Evolutionary conservation across 2,113 vertebrate genomes (phyloP), one percentile per base, ranked within the genome.

Genomic region (Bos javanicus): DNA sequence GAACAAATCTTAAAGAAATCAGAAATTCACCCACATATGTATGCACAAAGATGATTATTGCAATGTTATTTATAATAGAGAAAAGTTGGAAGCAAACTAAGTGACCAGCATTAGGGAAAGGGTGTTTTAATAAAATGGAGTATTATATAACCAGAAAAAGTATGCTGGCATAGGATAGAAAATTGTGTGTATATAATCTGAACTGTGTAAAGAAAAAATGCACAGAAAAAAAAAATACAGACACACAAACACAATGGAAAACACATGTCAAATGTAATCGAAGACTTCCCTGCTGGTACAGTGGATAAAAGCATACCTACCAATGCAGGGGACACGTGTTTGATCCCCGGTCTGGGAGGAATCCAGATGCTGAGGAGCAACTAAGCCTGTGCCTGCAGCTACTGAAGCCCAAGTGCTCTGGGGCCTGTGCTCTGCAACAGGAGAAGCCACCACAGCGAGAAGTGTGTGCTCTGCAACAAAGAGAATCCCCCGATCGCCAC

Each of bases 1-100:
- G 54, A 59, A 90, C 5, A 87, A 90, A 71, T 57, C 59, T 84
- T 87, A 87, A 71, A 92, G n/a, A 91, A 96, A 76, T 84, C 67
- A 91, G 54, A 92, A 96, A 94, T 91, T 59, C 83, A 86, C 78
- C 87, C 82, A 93, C 91, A 94, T 52, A 71, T 59, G 19, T 43
- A 52, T 14, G 1, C 10, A 86, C 59, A 60, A 89, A 85, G 50
- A 46, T 83, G 36, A 78, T 14, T 48, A 46, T 50, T 89, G 15
- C n/a, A 59, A 50, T 93, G 62, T 36, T 74, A 86, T 87, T 94
- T 95, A 54, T 88, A 48, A 87, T n/a, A 88, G 43, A 93, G 36
- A 62, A 85, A 93, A 46, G n/a, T 28, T 52, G 23, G 33, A 91
- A 57, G 36, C 52, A 83, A 46, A 36, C 59, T 93, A 80, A 96